Evolutionary conservation across 2,888 invertebrate species (phyloP).

Genomic region (Luperina nickerlii): DNA sequence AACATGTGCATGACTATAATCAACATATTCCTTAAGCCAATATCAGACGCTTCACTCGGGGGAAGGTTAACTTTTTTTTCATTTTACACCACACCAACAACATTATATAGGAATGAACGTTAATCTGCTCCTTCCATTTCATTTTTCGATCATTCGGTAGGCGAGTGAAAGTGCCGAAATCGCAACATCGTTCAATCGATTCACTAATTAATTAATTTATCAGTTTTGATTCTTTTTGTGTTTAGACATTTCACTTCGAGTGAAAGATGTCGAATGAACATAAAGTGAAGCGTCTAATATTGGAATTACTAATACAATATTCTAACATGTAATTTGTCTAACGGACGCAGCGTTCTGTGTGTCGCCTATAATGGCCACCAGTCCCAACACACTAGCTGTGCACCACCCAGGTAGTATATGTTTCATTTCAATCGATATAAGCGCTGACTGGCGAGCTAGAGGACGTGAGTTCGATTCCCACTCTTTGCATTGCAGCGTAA

Average conservation of each 20-base stretch:
- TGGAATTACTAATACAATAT: background rate
- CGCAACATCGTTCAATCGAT: background rate
- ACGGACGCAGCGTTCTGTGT: slow-evolving; percentile 93
- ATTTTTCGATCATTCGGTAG: background rate
- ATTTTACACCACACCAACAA: background rate
- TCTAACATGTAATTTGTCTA: slow-evolving; percentile 48
- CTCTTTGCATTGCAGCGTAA: background rate
- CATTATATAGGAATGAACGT: background rate
- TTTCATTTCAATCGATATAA: slow-evolving; percentile 37
- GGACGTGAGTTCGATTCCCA: slow-evolving; percentile 38
- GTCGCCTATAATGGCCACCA: slow-evolving; percentile 92
- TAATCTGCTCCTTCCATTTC: background rate
- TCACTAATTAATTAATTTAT: background rate
- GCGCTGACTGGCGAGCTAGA: background rate
- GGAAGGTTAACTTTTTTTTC: background rate
- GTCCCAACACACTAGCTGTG: slow-evolving; percentile 92
- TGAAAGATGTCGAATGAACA: background rate
- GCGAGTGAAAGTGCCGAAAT: background rate
- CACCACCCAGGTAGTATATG: slow-evolving; percentile 91
- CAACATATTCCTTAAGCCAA: background rate
- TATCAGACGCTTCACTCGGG: background rate
- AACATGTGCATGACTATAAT: background rate
- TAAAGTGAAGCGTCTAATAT: background rate
- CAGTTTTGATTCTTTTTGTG: background rate
- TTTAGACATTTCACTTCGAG: background rate